These are phyloP conservation scores for Standfussiana lucernea DNA, from an alignment of 2,888 invertebrate genomes.

Conservation along the genomic window DNA sequence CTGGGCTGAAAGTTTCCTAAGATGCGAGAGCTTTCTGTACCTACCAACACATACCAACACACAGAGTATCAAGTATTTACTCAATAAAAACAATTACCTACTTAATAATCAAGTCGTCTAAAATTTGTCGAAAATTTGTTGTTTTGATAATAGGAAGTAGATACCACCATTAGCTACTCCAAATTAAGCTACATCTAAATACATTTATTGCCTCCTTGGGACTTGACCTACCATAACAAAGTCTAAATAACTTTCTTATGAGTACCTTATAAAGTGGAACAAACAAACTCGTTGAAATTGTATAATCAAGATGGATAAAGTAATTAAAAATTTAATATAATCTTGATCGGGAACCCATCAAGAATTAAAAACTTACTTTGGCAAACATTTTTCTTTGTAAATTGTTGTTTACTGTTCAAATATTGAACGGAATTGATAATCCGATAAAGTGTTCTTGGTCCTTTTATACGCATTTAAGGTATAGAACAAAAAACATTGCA, in stretches of 20 bases:
- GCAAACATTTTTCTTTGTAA: constrained; percentile 43
- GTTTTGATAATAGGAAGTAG: no score
- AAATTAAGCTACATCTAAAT: background rate
- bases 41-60: background rate
- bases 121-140: no score
- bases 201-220: background rate
- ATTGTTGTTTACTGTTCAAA: constrained; percentile 38
- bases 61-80: background rate
- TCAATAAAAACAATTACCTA: background rate
- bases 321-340: constrained; percentile 25
- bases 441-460: constrained; percentile 1
- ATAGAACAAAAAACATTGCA: constrained; percentile 15
- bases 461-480: constrained; percentile 31
- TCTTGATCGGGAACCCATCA: constrained; percentile 8
- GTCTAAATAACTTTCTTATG: background rate
- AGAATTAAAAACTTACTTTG: constrained; percentile 46
- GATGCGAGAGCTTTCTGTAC: background rate
- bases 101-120: no score
- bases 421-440: constrained; percentile 17
- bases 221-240: constrained; percentile 14
- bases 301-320: constrained; percentile 23
- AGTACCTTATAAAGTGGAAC: background rate
- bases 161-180: background rate
- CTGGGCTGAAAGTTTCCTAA: background rate
- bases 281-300: constrained; percentile 28